These are phyloP conservation scores for Euwallacea fornicatus DNA, from an alignment of 1,140 invertebrate species.

Conservation along the genomic window DNA sequence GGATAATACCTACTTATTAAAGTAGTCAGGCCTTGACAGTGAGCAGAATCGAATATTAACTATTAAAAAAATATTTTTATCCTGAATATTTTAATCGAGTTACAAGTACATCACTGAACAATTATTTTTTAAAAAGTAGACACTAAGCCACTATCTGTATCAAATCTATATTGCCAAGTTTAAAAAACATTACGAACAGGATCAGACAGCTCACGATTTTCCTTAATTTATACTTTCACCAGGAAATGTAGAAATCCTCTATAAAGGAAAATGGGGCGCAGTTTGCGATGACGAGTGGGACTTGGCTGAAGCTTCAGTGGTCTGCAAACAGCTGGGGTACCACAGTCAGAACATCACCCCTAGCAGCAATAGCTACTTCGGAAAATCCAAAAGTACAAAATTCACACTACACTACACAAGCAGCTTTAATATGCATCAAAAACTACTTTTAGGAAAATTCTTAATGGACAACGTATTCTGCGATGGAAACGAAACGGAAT, in stretches of 20 bases:
- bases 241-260: constrained; percentile 89
- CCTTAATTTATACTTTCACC: constrained; percentile 7
- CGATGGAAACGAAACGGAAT: constrained; percentile 72
- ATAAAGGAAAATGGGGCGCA: constrained; percentile 82
- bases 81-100: background rate
- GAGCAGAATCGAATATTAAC: too few species aligned
- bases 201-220: background rate
- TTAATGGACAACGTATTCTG: constrained; percentile 93
- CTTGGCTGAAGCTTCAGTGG: constrained; percentile 74
- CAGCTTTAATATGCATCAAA: background rate
- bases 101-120: too few species aligned
- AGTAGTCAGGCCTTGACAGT: too few species aligned
- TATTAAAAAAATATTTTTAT: too few species aligned
- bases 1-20: too few species aligned
- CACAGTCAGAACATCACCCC: constrained; percentile 53
- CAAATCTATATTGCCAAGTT: too few species aligned
- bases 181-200: background rate
- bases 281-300: constrained; percentile 95
- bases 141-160: too few species aligned
- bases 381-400: constrained; percentile 66
- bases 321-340: constrained; percentile 80
- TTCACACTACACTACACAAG: background rate
- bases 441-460: constrained; percentile 62
- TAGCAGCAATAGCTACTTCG: constrained; percentile 76
- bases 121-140: too few species aligned